Evolutionary conservation across 2,113 vertebrate species (phyloP), one percentile per base, ranked within the genome.

Genomic region (Clinocottus analis): DNA sequence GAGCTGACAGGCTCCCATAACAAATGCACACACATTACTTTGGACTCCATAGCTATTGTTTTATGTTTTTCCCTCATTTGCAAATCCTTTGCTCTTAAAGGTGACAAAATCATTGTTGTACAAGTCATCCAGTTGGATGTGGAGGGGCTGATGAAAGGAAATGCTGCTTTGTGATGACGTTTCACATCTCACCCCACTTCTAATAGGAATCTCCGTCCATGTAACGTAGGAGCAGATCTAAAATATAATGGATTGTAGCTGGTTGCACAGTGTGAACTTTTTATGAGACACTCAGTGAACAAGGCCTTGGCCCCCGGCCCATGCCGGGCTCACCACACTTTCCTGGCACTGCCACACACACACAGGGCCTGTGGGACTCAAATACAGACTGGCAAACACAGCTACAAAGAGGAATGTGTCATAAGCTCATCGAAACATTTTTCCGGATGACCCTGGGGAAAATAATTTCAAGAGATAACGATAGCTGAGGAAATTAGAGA

Each of bases 281-380:
- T 84, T 75, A 90, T 76, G 86, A 90, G 83, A 77, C 49, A 41
- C 61, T 68, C 75, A 53, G 72, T 80, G 70, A 75, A 60, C 85
- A 65, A 63, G 45, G 19, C 45, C 78, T 72, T 85, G 78, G 86
- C 75, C 51, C n/a, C 31, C 11, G 41, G 51, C 49, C 62, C 77
- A 84, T 61, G 65, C 63, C 77, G 85, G 37, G 21, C 51, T 85
- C 72, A 84, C 85, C 83, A 73, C 86, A 77, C 71, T 65, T 49
- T 47, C 69, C 51, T 19, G 53, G 31, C 37, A 13, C 65, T 45
- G 37, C 74, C 58, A 60, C 79, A 75, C 53, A 71, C 80, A 73
- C 53, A 73, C 27, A 29, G 2, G 25, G 25, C 55, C 25, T 29
- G 62, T 51, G 23, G 27, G 65, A 71, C 31, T 59, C n/a, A 83